Evolutionary conservation across 2,113 vertebrate species (phyloP).

Genomic region (Oceanites oceanicus): DNA sequence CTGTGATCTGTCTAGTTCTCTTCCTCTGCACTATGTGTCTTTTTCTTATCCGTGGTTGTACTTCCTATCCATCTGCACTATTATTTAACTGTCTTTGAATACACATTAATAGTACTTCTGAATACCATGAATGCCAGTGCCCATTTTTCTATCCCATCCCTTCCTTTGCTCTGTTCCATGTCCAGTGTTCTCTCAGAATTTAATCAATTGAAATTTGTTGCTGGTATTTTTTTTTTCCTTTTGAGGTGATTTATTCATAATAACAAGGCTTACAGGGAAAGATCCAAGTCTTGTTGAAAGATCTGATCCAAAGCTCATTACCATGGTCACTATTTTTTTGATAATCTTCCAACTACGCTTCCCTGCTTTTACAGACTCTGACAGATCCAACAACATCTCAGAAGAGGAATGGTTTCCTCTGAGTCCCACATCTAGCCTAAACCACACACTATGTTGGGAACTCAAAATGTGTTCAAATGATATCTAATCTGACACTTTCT

Average conservation of each 20-base stretch:
- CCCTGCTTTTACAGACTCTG: neutral
- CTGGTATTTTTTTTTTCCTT: neutral
- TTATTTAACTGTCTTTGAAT: conserved; percentile 14
- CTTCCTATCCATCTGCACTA: conserved; percentile 45
- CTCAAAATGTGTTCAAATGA: neutral
- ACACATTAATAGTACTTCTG: neutral
- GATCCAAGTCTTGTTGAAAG: conserved; percentile 12
- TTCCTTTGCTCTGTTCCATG: neutral
- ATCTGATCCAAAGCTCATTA: conserved; percentile 29
- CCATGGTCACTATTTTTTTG: neutral
- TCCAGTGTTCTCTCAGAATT: conserved; percentile 14
- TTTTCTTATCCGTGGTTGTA: neutral
- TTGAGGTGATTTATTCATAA: conserved; percentile 6
- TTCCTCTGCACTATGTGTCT: conserved; percentile 6
- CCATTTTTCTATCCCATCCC: neutral
- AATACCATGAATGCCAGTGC: neutral
- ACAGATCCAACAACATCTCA: neutral
- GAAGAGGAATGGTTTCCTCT: neutral
- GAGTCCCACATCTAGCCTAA: neutral
- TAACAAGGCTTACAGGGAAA: conserved; percentile 2
- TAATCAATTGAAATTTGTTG: neutral
- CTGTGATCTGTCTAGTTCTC: neutral
- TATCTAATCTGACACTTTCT: neutral
- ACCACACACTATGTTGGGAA: neutral
- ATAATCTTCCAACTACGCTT: neutral